Base-by-base conservation (phyloP, 2,888 invertebrate genomes). In the Bombylius discolor region DNA sequence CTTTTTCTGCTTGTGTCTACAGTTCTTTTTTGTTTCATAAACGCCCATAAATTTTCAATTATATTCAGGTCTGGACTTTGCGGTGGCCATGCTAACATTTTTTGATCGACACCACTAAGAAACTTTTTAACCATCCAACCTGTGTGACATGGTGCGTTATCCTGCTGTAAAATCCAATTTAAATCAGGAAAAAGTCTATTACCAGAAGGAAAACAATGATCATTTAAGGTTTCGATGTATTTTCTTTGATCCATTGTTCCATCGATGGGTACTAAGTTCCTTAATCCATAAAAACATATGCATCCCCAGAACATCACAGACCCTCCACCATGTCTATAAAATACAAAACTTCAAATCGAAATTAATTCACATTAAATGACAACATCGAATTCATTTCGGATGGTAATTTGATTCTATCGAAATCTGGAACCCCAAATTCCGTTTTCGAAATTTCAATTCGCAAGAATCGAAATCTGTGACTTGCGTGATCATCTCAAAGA, bases 221-320 rank as follows among this genome's bases (percentile, higher is more conserved):
- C 44, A 36, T 52, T 52, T 33, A 52, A 52, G 42, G 42, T 44
- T 42, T 52, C 13, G 45, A n/a, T 12, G 39, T 51, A 51, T 42
- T 45, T 45, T 11, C 32, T 36, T 44, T 55, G 55, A n/a, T 44
- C 49, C 36, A 51, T 45, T 33, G 51, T 55, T 13, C 49, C 49
- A 45, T 34, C 32, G 7, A 51, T 32, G 42, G 55, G n/a, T 39
- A 49, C 55, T 36, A 51, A 45, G 44, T 51, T 42, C 11, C 44
- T 45, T 51, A 55, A 11, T 34, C 51, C 51, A 47, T 51, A 49
- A 44, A 46, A 55, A 36, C 47, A 14, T n/a, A 51, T 51, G 42
- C 55, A 51, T 51, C 55, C 51, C 55, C 51, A 55, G 51, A 55
- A 55, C 55, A 55, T 55, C 14, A 55, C 51, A 32, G 55, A 51